A percentile compares a stretch with the other conserved stretches of the same genome.
Conservation (phyloP, 2,888 invertebrate species). For the Pristionchus exspectatus region DNA sequence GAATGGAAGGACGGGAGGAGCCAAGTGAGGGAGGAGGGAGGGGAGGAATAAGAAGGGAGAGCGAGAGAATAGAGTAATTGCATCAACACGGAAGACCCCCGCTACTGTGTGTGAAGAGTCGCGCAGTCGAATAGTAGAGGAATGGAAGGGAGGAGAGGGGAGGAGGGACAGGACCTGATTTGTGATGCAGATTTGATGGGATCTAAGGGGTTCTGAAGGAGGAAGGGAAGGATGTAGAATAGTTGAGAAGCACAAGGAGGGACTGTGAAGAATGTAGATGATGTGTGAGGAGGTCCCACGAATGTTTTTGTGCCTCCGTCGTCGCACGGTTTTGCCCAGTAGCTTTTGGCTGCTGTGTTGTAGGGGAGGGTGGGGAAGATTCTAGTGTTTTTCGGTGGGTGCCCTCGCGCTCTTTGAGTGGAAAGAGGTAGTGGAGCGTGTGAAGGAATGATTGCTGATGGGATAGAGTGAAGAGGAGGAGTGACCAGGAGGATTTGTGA, state of each 20-base stretch:
- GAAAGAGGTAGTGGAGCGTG: constrained; percentile 35
- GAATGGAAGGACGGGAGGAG: neutral
- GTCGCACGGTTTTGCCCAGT: neutral
- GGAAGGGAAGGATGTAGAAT: neutral
- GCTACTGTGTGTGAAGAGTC: constrained; percentile 46
- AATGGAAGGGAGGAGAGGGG: neutral
- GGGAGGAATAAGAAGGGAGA: constrained; percentile 1
- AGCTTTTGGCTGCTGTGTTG: neutral
- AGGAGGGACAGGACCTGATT: neutral
- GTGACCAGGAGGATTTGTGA: neutral
- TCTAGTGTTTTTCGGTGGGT: constrained; percentile 31
- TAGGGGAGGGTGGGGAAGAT: neutral
- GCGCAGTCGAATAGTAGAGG: constrained; percentile 11
- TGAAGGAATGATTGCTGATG: constrained; percentile 7
- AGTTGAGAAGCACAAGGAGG: neutral
- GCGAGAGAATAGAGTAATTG: constrained; percentile 54
- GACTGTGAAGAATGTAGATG: neutral
- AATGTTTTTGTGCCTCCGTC: neutral
- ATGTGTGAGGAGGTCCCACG: neutral
- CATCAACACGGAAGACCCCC: constrained; percentile 54
- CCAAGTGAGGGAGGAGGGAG: neutral
- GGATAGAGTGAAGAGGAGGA: neutral
- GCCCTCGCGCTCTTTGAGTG: neutral
- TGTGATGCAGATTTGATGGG: constrained; percentile 46
- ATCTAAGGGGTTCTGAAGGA: constrained; percentile 31